Conservation (phyloP, 92 coral and sea anemone genomes). For the Porites evermanni region DNA sequence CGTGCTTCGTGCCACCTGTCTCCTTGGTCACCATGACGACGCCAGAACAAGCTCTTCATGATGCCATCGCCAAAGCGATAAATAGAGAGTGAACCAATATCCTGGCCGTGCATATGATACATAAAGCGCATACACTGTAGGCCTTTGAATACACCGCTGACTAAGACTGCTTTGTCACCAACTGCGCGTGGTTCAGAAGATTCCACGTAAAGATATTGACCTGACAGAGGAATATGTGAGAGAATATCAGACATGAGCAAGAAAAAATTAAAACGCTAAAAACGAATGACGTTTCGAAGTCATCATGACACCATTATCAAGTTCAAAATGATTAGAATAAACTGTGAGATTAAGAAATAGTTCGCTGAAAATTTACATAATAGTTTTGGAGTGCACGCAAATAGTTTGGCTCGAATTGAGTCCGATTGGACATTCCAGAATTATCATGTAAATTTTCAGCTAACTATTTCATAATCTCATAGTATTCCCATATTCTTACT, state of each 20-base stretch:
- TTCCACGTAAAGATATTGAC: conserved; percentile 89
- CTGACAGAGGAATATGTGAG: conserved; percentile 25
- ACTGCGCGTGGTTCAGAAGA: conserved; percentile 85
- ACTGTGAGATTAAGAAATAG: no score
- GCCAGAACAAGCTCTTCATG: conserved; percentile 75
- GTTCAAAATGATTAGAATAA: no score
- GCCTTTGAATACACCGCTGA: conserved; percentile 82
- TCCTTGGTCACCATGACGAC: conserved; percentile 80
- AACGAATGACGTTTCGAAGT: no score
- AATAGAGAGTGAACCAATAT: conserved; percentile 75
- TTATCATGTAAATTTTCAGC: no score
- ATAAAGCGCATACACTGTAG: conserved; percentile 88
- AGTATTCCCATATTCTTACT: no score
- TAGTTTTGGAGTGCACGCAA: no score
- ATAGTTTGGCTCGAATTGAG: no score
- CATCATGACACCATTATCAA: no score
- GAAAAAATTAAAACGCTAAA: background rate
- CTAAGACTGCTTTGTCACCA: conserved; percentile 80
- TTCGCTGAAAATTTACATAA: no score
- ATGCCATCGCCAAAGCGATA: conserved; percentile 85
- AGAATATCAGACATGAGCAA: background rate
- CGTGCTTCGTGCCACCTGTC: conserved; percentile 84
- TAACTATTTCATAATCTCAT: no score
- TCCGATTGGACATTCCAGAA: no score
- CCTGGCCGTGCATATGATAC: conserved; percentile 91